These are phyloP conservation scores for Asteroscopus sphinx DNA, from an alignment of 2,888 invertebrate species.

Conservation along the genomic window DNA sequence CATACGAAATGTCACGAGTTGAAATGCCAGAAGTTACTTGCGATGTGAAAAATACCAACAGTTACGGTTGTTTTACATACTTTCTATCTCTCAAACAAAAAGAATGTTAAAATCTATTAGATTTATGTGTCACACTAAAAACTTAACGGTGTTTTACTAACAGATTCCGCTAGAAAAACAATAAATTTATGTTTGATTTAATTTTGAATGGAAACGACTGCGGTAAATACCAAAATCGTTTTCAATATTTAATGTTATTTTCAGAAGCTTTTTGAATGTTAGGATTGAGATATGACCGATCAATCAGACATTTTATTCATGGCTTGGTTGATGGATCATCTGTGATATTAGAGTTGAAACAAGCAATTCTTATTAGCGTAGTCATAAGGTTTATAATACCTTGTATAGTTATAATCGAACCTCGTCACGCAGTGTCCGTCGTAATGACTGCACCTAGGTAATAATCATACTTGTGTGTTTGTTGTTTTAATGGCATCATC, in stretches of 20 bases:
- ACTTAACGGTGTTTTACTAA: slow-evolving; percentile 20
- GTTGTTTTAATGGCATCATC: slow-evolving; percentile 66
- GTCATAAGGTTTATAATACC: slow-evolving; percentile 21
- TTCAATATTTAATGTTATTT: slow-evolving; percentile 16
- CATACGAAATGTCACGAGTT: slow-evolving; percentile 34
- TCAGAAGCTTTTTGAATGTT: slow-evolving; percentile 10
- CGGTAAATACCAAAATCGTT: background rate
- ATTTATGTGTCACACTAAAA: slow-evolving; percentile 39
- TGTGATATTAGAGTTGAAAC: slow-evolving; percentile 13
- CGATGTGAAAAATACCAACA: slow-evolving; percentile 24
- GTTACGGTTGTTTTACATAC: slow-evolving; percentile 36
- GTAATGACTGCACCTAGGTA: slow-evolving; percentile 55
- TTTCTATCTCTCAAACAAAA: slow-evolving; percentile 30
- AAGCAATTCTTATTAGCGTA: slow-evolving; percentile 1
- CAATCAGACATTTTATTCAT: slow-evolving; percentile 20
- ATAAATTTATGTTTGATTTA: slow-evolving; percentile 15
- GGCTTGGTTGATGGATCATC: slow-evolving; percentile 15
- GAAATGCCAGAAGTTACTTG: slow-evolving; percentile 39
- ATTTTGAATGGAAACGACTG: background rate
- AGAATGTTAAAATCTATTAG: slow-evolving; percentile 27
- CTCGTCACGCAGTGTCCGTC: slow-evolving; percentile 38
- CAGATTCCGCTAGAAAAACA: slow-evolving; percentile 13
- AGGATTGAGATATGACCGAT: background rate
- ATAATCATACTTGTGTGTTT: slow-evolving; percentile 55
- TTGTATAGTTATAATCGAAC: slow-evolving; percentile 17